Conservation (phyloP, 1,140 invertebrate genomes). For the Tetragonula clypearis region DNA sequence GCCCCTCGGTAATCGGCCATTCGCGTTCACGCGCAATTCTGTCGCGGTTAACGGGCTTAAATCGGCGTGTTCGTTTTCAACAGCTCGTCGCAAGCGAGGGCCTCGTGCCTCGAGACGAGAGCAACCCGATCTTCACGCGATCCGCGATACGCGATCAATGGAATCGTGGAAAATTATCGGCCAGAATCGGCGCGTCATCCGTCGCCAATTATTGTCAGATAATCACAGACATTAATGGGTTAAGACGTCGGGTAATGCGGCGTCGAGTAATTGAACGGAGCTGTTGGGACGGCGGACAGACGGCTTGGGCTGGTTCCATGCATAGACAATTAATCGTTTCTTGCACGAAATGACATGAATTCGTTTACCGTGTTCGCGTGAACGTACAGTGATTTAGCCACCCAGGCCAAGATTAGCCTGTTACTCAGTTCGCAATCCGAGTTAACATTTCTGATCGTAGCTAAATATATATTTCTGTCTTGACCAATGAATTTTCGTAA, state of each 20-base stretch:
- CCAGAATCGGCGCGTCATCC: no score
- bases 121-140: not conserved
- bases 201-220: not conserved
- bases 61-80: not conserved
- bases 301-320: constrained; percentile 1
- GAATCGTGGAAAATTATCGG: not conserved
- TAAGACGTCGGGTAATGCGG: not conserved
- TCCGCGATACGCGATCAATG: not conserved
- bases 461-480: no score
- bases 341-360: constrained; percentile 5
- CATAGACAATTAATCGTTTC: constrained; percentile 22
- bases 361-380: not conserved
- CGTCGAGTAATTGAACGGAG: constrained; percentile 19
- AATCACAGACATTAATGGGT: not conserved
- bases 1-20: not conserved
- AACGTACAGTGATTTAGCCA: no score
- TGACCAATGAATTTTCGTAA: not conserved
- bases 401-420: not conserved
- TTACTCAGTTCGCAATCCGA: no score
- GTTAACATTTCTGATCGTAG: not conserved
- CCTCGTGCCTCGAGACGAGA: not conserved
- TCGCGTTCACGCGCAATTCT: not conserved
- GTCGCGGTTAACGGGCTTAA: no score
- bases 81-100: not conserved
- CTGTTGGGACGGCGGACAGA: not conserved